These are phyloP conservation scores for Stictonetta naevosa DNA, from an alignment of 2,113 vertebrate genomes.

Conservation along the genomic window DNA sequence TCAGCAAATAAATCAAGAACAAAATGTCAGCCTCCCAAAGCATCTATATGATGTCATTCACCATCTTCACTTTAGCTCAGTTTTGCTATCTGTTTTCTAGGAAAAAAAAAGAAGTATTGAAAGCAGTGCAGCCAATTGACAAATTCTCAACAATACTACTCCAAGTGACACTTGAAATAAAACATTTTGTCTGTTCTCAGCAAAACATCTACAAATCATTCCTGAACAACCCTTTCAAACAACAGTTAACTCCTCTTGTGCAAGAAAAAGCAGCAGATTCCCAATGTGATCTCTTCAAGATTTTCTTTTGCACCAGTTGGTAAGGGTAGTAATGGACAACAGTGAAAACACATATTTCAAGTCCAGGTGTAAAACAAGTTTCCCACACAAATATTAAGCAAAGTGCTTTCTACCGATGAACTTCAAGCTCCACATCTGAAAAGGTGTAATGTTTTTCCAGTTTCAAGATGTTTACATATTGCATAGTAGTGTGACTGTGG, in stretches of 20 bases:
- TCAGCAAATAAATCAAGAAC: background rate
- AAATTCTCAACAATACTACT: background rate
- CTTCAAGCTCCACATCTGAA: background rate
- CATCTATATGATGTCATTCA: fast-evolving
- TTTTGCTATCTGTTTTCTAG: background rate
- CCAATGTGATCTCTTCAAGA: background rate
- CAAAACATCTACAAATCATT: background rate
- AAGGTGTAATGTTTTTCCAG: background rate
- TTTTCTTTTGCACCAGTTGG: background rate
- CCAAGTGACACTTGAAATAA: background rate
- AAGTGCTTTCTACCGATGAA: background rate
- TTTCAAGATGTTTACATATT: background rate
- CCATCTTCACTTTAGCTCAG: background rate
- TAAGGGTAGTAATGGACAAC: background rate
- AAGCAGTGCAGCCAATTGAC: background rate
- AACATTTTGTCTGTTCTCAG: background rate
- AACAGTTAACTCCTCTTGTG: background rate
- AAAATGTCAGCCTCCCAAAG: background rate
- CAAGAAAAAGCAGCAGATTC: background rate
- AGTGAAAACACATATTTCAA: background rate
- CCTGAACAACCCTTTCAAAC: background rate
- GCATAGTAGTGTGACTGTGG: fast-evolving
- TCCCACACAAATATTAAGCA: fast-evolving
- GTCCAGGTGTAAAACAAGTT: background rate
- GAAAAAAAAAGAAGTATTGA: background rate